Evolutionary conservation across 2,113 vertebrate species (phyloP).

Genomic region (Lanius ludovicianus): DNA sequence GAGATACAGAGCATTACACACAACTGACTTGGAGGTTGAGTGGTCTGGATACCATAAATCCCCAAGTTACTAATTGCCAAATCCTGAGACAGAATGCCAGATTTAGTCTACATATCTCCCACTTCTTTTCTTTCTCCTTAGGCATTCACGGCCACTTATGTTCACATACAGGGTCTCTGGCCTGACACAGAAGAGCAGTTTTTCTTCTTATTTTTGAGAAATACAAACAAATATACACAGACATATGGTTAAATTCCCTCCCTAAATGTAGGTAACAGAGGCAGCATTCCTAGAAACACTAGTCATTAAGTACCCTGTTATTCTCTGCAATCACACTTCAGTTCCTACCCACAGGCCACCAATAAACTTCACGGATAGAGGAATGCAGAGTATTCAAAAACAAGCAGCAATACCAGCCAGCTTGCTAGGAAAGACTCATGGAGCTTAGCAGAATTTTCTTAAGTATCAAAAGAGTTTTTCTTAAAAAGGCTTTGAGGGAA

Average conservation of each 20-base stretch:
- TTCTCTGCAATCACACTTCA: not conserved
- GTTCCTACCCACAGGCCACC: not conserved
- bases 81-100: not conserved
- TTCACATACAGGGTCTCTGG: not conserved
- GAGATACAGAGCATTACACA: not conserved
- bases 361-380: not conserved
- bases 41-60: not conserved
- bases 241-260: not conserved
- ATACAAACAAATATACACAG: not conserved
- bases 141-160: not conserved
- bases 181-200: not conserved
- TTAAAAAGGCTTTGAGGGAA: not conserved
- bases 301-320: not conserved
- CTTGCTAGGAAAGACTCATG: not conserved
- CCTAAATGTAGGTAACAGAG: not conserved
- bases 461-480: not conserved
- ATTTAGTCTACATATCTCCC: not conserved
- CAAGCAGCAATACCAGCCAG: not conserved
- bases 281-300: not conserved
- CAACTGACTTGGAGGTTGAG: not conserved
- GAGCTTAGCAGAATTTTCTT: not conserved
- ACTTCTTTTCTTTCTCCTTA: not conserved
- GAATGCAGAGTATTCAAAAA: not conserved
- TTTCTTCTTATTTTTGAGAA: not conserved
- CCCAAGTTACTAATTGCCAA: not conserved